Evolutionary conservation across 1,140 invertebrate genomes (phyloP).

Genomic region (Drosophila sulfurigaster): DNA sequence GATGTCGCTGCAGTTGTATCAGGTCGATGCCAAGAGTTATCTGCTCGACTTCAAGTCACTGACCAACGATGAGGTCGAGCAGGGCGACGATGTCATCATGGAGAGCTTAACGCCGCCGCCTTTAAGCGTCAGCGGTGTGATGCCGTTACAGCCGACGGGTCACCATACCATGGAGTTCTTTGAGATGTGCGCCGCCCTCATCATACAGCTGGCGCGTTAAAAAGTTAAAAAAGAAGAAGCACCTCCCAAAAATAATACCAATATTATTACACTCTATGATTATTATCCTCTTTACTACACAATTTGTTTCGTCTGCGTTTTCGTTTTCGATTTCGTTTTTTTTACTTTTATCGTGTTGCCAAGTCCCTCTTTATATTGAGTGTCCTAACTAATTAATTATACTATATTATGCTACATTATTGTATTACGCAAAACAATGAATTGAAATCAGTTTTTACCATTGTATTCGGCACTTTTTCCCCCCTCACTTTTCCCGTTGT

Average conservation of each 20-base stretch:
- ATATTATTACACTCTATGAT: neutral
- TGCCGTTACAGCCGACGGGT: constrained; percentile 85
- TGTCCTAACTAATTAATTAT: neutral
- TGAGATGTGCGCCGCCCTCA: constrained; percentile 99
- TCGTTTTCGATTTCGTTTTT: too few relatives aligned
- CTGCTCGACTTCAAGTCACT: constrained; percentile 99
- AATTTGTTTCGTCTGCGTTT: too few relatives aligned
- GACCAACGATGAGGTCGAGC: constrained; percentile 90
- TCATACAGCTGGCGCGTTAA: constrained; percentile 97
- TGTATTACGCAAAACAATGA: too few relatives aligned
- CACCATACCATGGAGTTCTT: constrained; percentile 99
- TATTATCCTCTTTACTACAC: too few relatives aligned
- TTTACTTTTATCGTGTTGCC: too few relatives aligned
- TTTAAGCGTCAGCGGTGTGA: constrained; percentile 78
- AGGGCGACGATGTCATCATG: constrained; percentile 87
- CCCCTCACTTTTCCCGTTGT: constrained; percentile 15
- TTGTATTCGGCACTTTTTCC: constrained; percentile 22
- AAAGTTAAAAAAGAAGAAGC: too few relatives aligned
- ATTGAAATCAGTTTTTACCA: too few relatives aligned
- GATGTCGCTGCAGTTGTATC: constrained; percentile 99
- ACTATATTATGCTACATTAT: constrained; percentile 20
- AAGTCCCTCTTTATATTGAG: too few relatives aligned
- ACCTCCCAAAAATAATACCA: constrained; percentile 5
- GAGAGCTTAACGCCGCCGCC: constrained; percentile 85
- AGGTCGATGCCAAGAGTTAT: constrained; percentile 99